A percentile compares a stretch with the other conserved stretches of the same genome.
Conservation (phyloP, 2,888 invertebrate genomes). For the Ochropleura plecta region DNA sequence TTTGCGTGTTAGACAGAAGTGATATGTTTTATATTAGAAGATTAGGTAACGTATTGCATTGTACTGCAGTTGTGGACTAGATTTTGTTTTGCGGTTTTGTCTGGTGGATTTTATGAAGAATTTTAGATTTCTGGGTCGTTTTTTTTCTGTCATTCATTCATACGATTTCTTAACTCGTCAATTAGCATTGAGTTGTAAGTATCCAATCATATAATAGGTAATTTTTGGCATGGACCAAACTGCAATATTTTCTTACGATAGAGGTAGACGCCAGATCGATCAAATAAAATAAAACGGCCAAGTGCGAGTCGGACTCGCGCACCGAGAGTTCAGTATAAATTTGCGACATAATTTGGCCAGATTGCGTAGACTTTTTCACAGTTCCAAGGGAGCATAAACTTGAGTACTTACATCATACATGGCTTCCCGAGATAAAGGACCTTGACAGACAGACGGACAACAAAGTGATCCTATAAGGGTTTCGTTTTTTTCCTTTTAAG, state of each 20-base stretch:
- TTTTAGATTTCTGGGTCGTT: neutral
- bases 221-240: neutral
- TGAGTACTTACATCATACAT: no score
- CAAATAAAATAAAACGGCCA: neutral
- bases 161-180: neutral
- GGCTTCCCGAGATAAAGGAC: no score
- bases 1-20: constrained; percentile 22
- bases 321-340: no score
- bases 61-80: neutral
- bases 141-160: neutral
- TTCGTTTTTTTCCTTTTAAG: no score
- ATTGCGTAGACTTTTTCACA: no score
- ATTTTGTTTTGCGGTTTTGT: neutral
- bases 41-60: constrained; percentile 37
- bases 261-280: neutral
- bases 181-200: no score
- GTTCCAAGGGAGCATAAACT: no score
- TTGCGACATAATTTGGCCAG: no score
- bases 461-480: no score
- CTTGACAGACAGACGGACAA: no score
- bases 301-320: no score
- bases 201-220: no score
- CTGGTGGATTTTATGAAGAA: neutral
- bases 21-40: constrained; percentile 4
- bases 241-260: neutral